Percentiles rank a stretch among this genome's conserved stretches.
These are phyloP conservation scores for Globicephala melas DNA, from an alignment of 2,113 vertebrate species.

Conservation along the genomic window DNA sequence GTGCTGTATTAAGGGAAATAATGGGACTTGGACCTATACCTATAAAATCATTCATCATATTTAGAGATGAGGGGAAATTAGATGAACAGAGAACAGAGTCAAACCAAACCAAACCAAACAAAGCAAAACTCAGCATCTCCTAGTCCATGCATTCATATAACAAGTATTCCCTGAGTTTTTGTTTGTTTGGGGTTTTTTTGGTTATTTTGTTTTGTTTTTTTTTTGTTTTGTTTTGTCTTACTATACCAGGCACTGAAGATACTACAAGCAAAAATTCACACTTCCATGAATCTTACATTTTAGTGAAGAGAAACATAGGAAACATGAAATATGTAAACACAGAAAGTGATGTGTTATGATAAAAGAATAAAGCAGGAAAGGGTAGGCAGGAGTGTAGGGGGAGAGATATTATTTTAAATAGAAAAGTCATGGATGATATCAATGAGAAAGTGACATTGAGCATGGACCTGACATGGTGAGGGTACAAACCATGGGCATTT, in stretches of 20 bases:
- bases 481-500: neutral
- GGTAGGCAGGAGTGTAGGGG: fast-evolving
- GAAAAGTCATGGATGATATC: neutral
- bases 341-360: neutral
- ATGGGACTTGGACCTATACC: neutral
- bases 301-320: neutral
- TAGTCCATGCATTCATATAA: neutral
- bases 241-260: neutral
- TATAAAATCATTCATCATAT: neutral
- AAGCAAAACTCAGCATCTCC: neutral
- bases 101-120: neutral
- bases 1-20: neutral
- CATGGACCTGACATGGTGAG: neutral
- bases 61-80: neutral
- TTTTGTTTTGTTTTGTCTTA: too few species aligned
- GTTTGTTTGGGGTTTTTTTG: too few species aligned
- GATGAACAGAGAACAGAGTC: neutral
- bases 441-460: neutral
- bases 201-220: too few species aligned
- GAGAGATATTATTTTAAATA: neutral
- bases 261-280: neutral
- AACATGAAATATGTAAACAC: neutral
- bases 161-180: neutral
- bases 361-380: neutral
- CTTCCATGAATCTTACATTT: neutral